Conservation (phyloP, 2,888 invertebrate genomes). For the Seira musarum region DNA sequence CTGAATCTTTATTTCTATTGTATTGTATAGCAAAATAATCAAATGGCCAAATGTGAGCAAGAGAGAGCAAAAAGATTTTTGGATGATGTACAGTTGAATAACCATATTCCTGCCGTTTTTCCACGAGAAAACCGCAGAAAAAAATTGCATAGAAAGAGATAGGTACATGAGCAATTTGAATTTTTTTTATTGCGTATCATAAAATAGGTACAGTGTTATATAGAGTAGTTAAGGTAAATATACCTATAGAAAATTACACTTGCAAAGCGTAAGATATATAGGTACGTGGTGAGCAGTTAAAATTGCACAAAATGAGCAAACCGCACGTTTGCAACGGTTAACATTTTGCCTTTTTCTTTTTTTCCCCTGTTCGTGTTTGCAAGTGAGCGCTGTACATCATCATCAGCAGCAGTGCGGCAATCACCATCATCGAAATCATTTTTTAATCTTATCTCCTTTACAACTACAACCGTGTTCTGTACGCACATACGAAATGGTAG, state of each 20-base stretch:
- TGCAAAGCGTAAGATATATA: too few relatives aligned
- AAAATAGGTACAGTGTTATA: constrained; percentile 6
- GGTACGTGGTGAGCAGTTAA: constrained; percentile 39
- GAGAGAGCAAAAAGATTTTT: constrained; percentile 23
- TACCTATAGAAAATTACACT: constrained; percentile 8
- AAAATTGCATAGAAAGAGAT: constrained; percentile 25
- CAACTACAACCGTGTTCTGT: not conserved
- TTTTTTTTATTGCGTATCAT: constrained; percentile 22
- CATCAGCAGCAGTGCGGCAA: too few relatives aligned
- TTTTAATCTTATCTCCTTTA: not conserved
- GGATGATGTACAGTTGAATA: constrained; percentile 55
- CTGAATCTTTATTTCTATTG: not conserved
- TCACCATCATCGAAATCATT: too few relatives aligned
- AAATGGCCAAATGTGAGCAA: constrained; percentile 8
- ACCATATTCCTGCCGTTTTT: constrained; percentile 51
- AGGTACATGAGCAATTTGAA: not conserved
- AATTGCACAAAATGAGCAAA: constrained; percentile 56
- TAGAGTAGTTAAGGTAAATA: not conserved
- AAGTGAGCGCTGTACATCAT: not conserved
- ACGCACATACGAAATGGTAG: constrained; percentile 1
- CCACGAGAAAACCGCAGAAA: constrained; percentile 50
- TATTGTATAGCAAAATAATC: constrained; percentile 4
- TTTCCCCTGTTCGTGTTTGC: constrained; percentile 10
- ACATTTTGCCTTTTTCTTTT: constrained; percentile 29
- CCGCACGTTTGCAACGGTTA: constrained; percentile 59